These are phyloP conservation scores for Diadema setosum DNA, from an alignment of 35 echinoderm and acorn worm genomes.

Conservation along the genomic window DNA sequence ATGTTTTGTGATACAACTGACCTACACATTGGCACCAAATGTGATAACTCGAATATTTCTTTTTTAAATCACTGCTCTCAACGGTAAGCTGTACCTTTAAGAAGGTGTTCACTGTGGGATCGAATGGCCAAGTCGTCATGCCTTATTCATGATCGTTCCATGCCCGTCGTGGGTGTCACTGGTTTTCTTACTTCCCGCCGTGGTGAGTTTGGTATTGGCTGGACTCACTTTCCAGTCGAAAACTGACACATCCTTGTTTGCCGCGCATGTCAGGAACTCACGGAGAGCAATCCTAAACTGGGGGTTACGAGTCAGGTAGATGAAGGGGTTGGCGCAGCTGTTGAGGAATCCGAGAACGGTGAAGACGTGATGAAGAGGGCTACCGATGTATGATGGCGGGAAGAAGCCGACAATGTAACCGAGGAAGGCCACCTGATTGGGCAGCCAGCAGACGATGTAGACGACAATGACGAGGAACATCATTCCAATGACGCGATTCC, in stretches of 20 bases:
- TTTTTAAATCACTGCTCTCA: too few relatives aligned
- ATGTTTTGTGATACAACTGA: too few relatives aligned
- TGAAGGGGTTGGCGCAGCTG: slow-evolving; percentile 22
- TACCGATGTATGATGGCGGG: background rate
- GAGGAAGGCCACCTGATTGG: slow-evolving; percentile 36
- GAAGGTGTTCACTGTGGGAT: too few relatives aligned
- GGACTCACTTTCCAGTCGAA: too few relatives aligned
- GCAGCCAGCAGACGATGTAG: slow-evolving; percentile 29
- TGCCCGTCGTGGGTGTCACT: too few relatives aligned
- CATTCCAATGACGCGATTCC: slow-evolving; percentile 16
- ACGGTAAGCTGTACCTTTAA: too few relatives aligned
- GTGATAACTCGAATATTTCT: too few relatives aligned
- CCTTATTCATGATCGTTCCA: too few relatives aligned
- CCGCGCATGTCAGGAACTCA: background rate
- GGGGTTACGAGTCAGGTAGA: slow-evolving; percentile 17
- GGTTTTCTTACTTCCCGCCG: too few relatives aligned
- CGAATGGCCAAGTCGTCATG: too few relatives aligned
- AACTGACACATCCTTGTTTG: background rate
- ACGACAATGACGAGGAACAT: slow-evolving; percentile 17
- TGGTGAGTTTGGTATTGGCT: too few relatives aligned
- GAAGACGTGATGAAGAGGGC: background rate
- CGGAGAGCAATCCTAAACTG: slow-evolving; percentile 7
- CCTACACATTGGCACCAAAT: too few relatives aligned
- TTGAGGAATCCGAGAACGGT: slow-evolving; percentile 9
- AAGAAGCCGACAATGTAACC: background rate